Conservation (phyloP, 2,113 vertebrate species). For the Xerus inauris region DNA sequence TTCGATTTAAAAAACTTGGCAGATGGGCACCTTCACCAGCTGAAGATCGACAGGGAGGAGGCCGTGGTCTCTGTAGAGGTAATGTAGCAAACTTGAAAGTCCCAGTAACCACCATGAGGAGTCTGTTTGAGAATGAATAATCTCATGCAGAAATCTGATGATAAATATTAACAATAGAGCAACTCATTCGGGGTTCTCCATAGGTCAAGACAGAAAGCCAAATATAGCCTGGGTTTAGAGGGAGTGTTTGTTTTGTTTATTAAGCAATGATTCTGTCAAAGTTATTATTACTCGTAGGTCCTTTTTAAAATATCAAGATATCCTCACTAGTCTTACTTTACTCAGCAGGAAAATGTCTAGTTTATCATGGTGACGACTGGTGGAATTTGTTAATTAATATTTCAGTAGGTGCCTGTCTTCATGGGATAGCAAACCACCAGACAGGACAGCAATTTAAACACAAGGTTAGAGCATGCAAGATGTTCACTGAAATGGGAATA, state of each 20-base stretch:
- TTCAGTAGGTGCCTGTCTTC: not conserved
- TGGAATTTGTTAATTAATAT: not conserved
- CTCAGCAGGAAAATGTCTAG: not conserved
- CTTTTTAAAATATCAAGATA: not conserved
- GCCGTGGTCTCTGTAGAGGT: constrained; percentile 86
- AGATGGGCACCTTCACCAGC: constrained; percentile 85
- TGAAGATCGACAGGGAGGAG: constrained; percentile 86
- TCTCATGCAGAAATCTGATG: not conserved
- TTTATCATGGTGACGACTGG: not conserved
- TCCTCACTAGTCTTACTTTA: not conserved
- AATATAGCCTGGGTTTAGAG: too few relatives aligned
- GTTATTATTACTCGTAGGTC: too few relatives aligned
- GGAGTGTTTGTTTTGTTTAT: not conserved
- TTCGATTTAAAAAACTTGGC: constrained; percentile 85
- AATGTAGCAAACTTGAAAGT: not conserved
- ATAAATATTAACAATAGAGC: not conserved
- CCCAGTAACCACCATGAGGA: not conserved
- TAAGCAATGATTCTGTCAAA: not conserved
- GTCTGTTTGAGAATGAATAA: not conserved
- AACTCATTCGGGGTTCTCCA: not conserved
- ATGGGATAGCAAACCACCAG: not conserved
- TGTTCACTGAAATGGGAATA: not conserved
- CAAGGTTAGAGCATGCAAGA: not conserved
- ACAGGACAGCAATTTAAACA: not conserved
- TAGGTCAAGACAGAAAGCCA: not conserved